A percentile compares a stretch with the other conserved stretches of the same genome.
phyloP scores from a whole-genome alignment of 2,797 vertebrate species.

The Trachops cirrhosus region DNA sequence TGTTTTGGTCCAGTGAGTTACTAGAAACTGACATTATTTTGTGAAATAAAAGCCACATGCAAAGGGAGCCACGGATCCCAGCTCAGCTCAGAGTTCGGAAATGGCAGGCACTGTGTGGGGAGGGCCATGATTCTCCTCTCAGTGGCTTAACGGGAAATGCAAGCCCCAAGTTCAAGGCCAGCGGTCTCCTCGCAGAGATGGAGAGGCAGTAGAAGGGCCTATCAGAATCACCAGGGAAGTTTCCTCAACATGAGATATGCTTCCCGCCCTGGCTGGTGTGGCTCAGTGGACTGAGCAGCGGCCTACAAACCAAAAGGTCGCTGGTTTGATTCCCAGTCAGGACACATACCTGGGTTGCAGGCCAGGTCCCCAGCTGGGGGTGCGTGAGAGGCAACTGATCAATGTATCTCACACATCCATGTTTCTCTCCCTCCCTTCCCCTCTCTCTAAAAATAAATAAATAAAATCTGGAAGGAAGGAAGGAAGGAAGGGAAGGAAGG shows the following conservation, averaged over 20 bases:
- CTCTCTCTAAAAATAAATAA: too few species aligned
- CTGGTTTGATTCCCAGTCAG: too few species aligned
- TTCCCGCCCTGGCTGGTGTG: not conserved
- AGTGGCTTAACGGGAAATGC: not conserved
- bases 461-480: too few species aligned
- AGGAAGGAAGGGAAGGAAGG: too few species aligned
- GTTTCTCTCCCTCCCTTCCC: too few species aligned
- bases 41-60: not conserved
- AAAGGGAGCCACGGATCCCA: not conserved
- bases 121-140: not conserved
- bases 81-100: not conserved
- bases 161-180: not conserved
- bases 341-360: too few species aligned
- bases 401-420: too few species aligned
- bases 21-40: not conserved
- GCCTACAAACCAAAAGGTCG: too few species aligned
- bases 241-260: not conserved
- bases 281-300: too few species aligned
- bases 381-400: too few species aligned
- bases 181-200: not conserved
- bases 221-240: not conserved
- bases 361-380: too few species aligned
- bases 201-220: not conserved
- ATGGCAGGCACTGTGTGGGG: too few species aligned
- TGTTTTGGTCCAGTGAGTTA: not conserved